Evolutionary conservation across 2,888 invertebrate genomes (phyloP).

Genomic region (Noctua comes): DNA sequence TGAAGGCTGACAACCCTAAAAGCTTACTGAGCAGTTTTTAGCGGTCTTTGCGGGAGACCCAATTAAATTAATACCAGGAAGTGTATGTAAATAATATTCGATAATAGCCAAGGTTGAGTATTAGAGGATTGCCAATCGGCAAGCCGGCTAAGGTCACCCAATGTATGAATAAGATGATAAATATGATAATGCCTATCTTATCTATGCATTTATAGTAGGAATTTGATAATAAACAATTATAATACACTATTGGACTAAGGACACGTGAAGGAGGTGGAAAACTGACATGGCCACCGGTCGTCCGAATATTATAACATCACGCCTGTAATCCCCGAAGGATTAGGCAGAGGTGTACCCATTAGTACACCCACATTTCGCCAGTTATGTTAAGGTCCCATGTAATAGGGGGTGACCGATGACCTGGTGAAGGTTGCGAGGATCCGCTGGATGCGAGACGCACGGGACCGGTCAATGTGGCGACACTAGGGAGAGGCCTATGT

Average conservation of each 20-base stretch:
- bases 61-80: conserved; percentile 5
- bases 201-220: conserved; percentile 41
- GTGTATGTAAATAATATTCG: neutral
- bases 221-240: conserved; percentile 33
- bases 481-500: too few species aligned
- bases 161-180: conserved; percentile 17
- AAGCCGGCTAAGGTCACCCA: conserved; percentile 47
- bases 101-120: conserved; percentile 31
- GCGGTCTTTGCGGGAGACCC: conserved; percentile 1
- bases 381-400: too few species aligned
- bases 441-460: too few species aligned
- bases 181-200: conserved; percentile 37
- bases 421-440: too few species aligned
- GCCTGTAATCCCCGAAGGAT: too few species aligned
- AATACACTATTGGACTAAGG: conserved; percentile 1
- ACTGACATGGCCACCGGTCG: neutral
- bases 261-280: neutral
- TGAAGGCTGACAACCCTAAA: neutral
- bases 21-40: neutral
- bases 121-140: conserved; percentile 41
- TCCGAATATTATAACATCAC: neutral
- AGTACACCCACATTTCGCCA: too few species aligned
- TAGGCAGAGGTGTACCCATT: too few species aligned
- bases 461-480: too few species aligned
- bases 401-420: too few species aligned